These are phyloP conservation scores for Lamellibrachia columna DNA, from an alignment of 2,888 invertebrate genomes.

Conservation along the genomic window DNA sequence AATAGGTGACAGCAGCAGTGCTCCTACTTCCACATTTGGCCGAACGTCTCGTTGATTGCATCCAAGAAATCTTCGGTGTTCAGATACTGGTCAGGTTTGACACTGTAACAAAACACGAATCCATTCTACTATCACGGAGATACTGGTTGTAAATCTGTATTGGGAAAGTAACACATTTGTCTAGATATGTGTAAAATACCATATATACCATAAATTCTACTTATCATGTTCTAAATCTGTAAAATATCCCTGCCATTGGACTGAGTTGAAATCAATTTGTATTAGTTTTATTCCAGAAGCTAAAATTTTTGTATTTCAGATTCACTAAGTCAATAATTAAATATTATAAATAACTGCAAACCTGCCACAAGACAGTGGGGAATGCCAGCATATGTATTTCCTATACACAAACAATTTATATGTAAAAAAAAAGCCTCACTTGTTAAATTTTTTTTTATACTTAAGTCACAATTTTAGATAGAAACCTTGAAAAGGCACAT, in stretches of 20 bases:
- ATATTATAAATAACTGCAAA: too few relatives aligned
- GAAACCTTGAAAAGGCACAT: neutral
- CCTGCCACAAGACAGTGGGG: too few relatives aligned
- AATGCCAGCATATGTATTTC: too few relatives aligned
- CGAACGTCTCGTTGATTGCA: constrained; percentile 80
- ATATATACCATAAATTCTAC: neutral
- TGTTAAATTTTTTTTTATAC: neutral
- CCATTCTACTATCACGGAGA: neutral
- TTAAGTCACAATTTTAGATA: neutral
- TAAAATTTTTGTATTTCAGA: neutral
- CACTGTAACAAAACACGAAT: constrained; percentile 62
- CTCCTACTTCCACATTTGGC: constrained; percentile 56
- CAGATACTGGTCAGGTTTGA: constrained; percentile 83
- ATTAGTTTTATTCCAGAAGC: neutral
- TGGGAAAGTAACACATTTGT: neutral
- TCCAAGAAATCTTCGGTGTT: constrained; percentile 87
- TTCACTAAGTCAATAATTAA: too few relatives aligned
- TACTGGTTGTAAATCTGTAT: neutral
- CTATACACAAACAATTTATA: too few relatives aligned
- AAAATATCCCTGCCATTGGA: neutral
- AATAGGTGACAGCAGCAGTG: constrained; percentile 18
- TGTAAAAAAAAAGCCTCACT: too few relatives aligned
- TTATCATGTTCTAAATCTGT: neutral
- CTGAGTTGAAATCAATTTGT: neutral
- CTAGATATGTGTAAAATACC: neutral